These are phyloP conservation scores for Cyclopterus lumpus DNA, from an alignment of 2,797 vertebrate species.

Conservation along the genomic window DNA sequence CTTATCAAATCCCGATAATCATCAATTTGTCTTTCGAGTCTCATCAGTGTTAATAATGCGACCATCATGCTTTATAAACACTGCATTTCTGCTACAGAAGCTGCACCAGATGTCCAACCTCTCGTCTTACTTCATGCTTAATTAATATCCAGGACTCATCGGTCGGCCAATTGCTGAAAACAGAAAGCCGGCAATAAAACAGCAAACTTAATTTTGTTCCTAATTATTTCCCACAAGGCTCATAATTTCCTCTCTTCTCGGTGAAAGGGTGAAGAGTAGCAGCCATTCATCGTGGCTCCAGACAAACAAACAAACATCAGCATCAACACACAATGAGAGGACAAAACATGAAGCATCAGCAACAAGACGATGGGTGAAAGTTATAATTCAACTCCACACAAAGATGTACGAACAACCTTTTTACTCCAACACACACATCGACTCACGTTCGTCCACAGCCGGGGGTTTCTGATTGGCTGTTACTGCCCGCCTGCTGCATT, in stretches of 20 bases:
- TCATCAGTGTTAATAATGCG: not conserved
- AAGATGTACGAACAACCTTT: slow-evolving; percentile 51
- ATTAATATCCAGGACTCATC: slow-evolving; percentile 11
- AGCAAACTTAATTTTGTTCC: slow-evolving; percentile 5
- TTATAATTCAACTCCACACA: not conserved
- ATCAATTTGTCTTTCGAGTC: not conserved
- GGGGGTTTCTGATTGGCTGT: slow-evolving; percentile 90
- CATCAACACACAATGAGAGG: slow-evolving; percentile 15
- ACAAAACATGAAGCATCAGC: slow-evolving; percentile 28
- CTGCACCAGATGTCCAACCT: slow-evolving; percentile 44
- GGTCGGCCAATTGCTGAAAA: not conserved
- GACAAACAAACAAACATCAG: slow-evolving; percentile 9
- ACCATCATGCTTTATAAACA: not conserved
- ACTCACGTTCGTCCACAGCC: slow-evolving; percentile 92
- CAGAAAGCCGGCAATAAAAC: slow-evolving; percentile 13
- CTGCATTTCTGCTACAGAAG: slow-evolving; percentile 26
- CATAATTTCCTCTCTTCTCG: slow-evolving; percentile 17
- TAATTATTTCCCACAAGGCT: slow-evolving; percentile 13
- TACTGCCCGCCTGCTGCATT: slow-evolving; percentile 91
- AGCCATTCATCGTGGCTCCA: slow-evolving; percentile 34
- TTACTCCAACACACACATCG: slow-evolving; percentile 60
- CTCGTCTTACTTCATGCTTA: slow-evolving; percentile 5
- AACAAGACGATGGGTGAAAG: slow-evolving; percentile 21
- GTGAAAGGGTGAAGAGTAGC: not conserved
- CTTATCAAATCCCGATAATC: not conserved